Percentiles rank a stretch among this genome's conserved stretches.
Evolutionary conservation across 2,797 vertebrate genomes (phyloP).

Genomic region (Poecilia gillii): DNA sequence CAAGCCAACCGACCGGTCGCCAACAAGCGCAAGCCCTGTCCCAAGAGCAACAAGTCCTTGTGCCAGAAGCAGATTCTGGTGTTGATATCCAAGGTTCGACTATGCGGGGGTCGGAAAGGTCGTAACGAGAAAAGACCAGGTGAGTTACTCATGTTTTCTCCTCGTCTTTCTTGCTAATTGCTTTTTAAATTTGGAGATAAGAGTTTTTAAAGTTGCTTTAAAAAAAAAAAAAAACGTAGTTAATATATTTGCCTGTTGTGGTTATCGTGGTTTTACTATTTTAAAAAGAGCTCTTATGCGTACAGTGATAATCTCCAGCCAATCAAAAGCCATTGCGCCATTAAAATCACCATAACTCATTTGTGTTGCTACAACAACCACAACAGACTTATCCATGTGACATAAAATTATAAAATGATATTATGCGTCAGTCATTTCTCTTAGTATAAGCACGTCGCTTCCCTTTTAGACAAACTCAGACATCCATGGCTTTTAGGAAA

Average conservation of each 20-base stretch:
- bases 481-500: constrained; percentile 24
- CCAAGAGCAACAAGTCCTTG: constrained; percentile 91
- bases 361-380: neutral
- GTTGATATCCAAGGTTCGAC: constrained; percentile 90
- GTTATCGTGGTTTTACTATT: neutral
- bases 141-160: constrained; percentile 70
- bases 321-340: constrained; percentile 4
- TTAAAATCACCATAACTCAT: neutral
- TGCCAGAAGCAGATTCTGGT: constrained; percentile 93
- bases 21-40: constrained; percentile 88
- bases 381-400: constrained; percentile 9
- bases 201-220: neutral
- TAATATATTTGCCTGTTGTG: neutral
- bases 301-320: neutral
- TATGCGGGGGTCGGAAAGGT: constrained; percentile 86
- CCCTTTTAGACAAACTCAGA: constrained; percentile 5
- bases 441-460: constrained; percentile 10
- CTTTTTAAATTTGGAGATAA: neutral
- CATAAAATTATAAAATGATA: constrained; percentile 11
- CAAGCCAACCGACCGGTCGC: constrained; percentile 85
- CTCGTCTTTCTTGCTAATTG: neutral
- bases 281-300: neutral
- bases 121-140: constrained; percentile 85
- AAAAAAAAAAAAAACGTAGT: neutral
- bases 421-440: constrained; percentile 11